Percentiles rank a stretch among this genome's conserved stretches.
These are phyloP conservation scores for Rambutsinella grinnellia DNA, from an alignment of 2,888 invertebrate genomes.

Conservation along the genomic window DNA sequence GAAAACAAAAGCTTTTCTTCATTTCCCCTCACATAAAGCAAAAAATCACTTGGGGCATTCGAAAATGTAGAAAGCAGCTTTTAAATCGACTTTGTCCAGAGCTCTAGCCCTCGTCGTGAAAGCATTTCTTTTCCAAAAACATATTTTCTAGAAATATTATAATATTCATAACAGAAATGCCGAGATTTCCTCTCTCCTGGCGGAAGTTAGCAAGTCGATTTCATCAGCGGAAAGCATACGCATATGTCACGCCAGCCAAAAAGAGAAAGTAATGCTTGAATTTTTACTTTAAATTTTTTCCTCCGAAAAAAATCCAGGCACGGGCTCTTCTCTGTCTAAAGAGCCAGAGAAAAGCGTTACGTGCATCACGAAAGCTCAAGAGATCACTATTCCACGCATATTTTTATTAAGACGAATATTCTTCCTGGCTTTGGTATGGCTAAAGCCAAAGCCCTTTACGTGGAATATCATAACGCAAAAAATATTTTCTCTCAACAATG, in stretches of 20 bases:
- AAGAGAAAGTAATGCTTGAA: not conserved
- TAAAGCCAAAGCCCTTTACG: no score
- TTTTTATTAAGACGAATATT: constrained; percentile 38
- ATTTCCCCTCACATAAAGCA: constrained; percentile 28
- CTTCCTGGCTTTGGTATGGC: constrained; percentile 20
- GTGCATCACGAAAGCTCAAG: constrained; percentile 12
- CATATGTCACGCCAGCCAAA: not conserved
- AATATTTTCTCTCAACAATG: no score
- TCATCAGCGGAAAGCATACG: constrained; percentile 2
- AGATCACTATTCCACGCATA: constrained; percentile 41
- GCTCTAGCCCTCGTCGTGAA: no score
- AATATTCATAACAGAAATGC: no score
- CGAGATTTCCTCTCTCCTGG: no score
- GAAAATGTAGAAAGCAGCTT: constrained; percentile 31
- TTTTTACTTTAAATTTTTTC: no score
- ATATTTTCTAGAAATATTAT: no score
- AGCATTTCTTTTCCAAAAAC: no score
- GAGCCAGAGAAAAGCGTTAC: constrained; percentile 1
- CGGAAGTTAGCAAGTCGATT: constrained; percentile 23
- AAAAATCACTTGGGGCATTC: constrained; percentile 33
- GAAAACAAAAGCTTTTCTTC: constrained; percentile 36
- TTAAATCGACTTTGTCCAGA: constrained; percentile 22
- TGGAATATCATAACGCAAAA: no score
- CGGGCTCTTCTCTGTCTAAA: no score
- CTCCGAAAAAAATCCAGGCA: not conserved